Conservation (phyloP, 1,140 invertebrate species). For the Chionoecetes opilio region DNA sequence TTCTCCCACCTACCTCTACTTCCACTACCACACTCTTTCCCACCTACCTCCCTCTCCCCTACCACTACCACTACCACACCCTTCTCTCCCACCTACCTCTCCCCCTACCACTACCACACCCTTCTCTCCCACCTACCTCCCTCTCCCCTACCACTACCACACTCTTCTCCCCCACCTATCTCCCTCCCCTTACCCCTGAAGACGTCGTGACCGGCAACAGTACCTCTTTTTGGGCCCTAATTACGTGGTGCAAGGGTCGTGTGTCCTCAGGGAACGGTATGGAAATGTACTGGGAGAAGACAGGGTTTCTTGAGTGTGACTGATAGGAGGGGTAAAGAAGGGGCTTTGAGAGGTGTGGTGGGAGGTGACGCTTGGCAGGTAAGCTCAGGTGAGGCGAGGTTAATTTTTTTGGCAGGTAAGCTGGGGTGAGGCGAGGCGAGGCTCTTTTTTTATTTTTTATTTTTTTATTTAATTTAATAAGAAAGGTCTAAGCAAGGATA, state of each 20-base stretch:
- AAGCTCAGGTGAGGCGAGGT: not conserved
- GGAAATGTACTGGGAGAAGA: not conserved
- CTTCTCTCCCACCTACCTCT: not conserved
- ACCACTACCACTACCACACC: no score
- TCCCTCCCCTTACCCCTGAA: not conserved
- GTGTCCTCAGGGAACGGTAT: conserved; percentile 25
- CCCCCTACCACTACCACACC: not conserved
- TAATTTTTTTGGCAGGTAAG: no score
- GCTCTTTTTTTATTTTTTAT: no score
- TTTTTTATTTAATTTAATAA: no score
- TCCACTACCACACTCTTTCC: no score
- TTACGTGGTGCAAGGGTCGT: not conserved
- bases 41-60: not conserved
- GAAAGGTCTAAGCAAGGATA: no score
- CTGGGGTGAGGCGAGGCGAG: no score
- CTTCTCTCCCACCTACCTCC: not conserved
- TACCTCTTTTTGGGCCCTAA: not conserved
- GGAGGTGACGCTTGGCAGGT: not conserved
- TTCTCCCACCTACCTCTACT: not conserved
- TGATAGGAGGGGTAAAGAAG: not conserved
- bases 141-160: no score
- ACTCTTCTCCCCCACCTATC: not conserved
- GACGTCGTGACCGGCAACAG: not conserved
- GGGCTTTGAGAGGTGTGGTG: not conserved
- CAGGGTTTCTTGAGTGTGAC: not conserved